Evolutionary conservation across 2,888 invertebrate species (phyloP), one percentile per base, ranked within the genome.

Genomic region (Phorcus lineatus): DNA sequence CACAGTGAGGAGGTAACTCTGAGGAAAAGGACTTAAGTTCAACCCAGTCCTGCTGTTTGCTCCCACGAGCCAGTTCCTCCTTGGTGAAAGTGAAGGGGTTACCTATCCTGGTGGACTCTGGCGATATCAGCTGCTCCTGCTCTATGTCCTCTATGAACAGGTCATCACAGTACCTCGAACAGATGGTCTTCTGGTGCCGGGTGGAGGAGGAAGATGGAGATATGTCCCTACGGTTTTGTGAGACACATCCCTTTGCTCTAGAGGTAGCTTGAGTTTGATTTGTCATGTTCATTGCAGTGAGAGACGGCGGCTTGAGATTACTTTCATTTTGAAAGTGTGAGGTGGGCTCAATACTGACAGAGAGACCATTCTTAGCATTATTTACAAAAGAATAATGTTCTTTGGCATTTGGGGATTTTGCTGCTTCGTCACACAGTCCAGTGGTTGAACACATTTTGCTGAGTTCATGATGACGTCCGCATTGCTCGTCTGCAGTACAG

Each of bases 61-160:
- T 19, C 22, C 24, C 57, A 9, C 22, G 6, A 24, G 4, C 24
- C 19, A 19, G 57, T 57, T 22, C 22, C 19, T 40, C 70, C 36
- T 70, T 70, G 31, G 70, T 36, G n/a, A 40, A 36, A 40, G 36
- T 36, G 40, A 31, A 70, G 19, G 70, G 70, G 36, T 31, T 70
- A 16, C 31, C 19, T 11, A 70, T 19, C 40, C 19, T 9, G 24
- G 11, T 7, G 1, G 57, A 57, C 19, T 70, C 17, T 0, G 36
- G 11, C 11, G 70, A 36, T n/a, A 24, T 36, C 36, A 70, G 6
- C 70, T 62, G 62, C 11, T 40, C 31, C 36, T 70, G 70, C 9
- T 70, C 70, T 9, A 70, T 70, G 40, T 70, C 70, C 36, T 70
- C 70, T 4, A 70, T 70, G n/a, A n/a, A 40, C 70, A 70, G 19